Evolutionary conservation across 2,797 vertebrate species (phyloP).

Genomic region (Acanthopagrus latus): DNA sequence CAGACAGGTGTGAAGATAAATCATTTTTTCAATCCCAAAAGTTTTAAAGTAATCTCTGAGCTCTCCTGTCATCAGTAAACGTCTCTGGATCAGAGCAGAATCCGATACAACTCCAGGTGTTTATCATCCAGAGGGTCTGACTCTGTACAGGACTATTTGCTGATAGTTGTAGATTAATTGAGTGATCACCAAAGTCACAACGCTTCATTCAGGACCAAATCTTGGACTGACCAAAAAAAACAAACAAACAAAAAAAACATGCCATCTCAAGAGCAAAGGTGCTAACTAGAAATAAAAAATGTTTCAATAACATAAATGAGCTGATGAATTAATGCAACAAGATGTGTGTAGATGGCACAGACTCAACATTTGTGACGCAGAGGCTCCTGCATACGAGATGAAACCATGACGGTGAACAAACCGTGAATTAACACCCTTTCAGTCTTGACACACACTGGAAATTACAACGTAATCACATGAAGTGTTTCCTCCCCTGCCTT

Average conservation of each 20-base stretch:
- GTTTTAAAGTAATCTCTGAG: no score
- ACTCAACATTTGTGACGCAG: slow-evolving; percentile 14
- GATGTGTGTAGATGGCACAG: background rate
- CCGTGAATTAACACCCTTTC: slow-evolving; percentile 71
- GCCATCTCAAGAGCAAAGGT: background rate
- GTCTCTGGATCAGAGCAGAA: no score
- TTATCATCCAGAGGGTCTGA: no score
- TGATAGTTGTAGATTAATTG: no score
- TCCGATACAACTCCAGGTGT: no score
- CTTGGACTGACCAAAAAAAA: background rate
- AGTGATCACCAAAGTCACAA: no score
- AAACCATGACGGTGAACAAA: slow-evolving; percentile 44
- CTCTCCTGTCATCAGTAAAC: no score
- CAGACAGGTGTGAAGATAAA: no score
- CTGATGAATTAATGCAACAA: background rate
- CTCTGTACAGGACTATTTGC: no score
- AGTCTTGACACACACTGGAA: slow-evolving; percentile 73
- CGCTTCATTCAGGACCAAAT: background rate
- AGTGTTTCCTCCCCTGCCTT: slow-evolving; percentile 78
- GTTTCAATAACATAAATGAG: background rate
- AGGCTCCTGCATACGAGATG: slow-evolving; percentile 5
- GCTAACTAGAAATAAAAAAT: background rate
- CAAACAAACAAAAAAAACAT: background rate
- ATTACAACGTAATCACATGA: slow-evolving; percentile 78
- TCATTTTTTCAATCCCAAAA: no score